Evolutionary conservation across 2,888 invertebrate species (phyloP).

Genomic region (Plagodis dolabraria): DNA sequence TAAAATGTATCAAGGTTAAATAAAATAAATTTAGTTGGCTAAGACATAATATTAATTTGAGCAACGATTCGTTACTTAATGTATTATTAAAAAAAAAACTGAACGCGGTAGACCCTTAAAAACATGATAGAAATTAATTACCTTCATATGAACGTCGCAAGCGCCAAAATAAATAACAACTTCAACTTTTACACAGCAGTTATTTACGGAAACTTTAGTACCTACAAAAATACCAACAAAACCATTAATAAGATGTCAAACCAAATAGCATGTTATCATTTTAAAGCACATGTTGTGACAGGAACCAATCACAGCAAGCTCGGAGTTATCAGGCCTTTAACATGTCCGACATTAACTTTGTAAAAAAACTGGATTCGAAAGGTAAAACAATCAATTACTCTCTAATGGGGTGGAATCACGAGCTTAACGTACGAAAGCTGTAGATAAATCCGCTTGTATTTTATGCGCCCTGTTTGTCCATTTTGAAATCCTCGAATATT

Average conservation of each 20-base stretch:
- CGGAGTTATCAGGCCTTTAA: slow-evolving; percentile 2
- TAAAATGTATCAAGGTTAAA: too few species aligned
- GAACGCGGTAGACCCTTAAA: too few species aligned
- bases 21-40: too few species aligned
- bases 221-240: too few species aligned
- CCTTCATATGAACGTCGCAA: too few species aligned
- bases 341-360: slow-evolving; percentile 26
- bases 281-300: slow-evolving; percentile 15
- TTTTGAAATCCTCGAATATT: background rate
- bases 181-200: too few species aligned
- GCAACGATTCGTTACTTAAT: too few species aligned
- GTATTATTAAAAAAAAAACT: too few species aligned
- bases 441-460: slow-evolving; percentile 22
- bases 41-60: too few species aligned
- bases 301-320: slow-evolving; percentile 5
- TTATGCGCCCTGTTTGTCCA: slow-evolving; percentile 16
- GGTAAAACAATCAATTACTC: slow-evolving; percentile 39
- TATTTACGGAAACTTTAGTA: too few species aligned
- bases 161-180: too few species aligned
- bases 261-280: background rate
- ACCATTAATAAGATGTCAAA: background rate
- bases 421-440: slow-evolving; percentile 26
- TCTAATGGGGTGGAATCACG: slow-evolving; percentile 45
- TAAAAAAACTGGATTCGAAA: slow-evolving; percentile 39
- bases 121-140: too few species aligned